Base-by-base conservation (phyloP, 1,140 invertebrate genomes). In the Trachymyrmex septentrionalis region DNA sequence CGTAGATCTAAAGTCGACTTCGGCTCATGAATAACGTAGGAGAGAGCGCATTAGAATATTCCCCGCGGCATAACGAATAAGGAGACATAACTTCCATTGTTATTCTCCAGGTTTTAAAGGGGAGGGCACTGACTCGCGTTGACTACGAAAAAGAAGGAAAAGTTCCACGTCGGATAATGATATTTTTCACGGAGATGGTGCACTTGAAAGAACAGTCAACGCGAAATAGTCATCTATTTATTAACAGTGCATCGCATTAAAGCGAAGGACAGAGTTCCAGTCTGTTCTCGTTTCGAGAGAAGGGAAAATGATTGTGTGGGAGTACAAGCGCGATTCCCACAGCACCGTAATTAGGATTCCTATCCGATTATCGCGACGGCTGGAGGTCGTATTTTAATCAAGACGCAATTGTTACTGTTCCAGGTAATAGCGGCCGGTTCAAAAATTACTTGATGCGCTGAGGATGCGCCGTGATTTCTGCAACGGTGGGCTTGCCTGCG, bases 391-490 rank as follows among this genome's bases (percentile, higher is more conserved):
- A 50, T 76, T 77, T 64, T 64, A 78, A 73, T 63, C 67, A 44
- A 64, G 38, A 5, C 61, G 19, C 53, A 34, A 86, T 44, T 59
- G 24, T 48, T 19, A 78, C 48, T 53, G 76, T 90, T 90, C 16
- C 87, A 86, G 85, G 90, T 88, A 75, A 86, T 50, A 91, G 87
- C 66, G 91, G 86, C 21, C 69, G 89, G 67, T 87, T 38, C 55
- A 89, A 92, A 91, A 89, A 88, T 88, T 86, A 93, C 90, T 94
- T 92, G 48, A 50, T 50, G 48, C 14, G 48, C 48, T 50, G 93
- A 94, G 90, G 91, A 94, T 94, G 93, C 91, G 90, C 88, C 88
- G 87, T 89, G 90, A 92, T 88, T 92, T 88, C 72, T 91, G 81
- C 91, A 93, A 93, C 91, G 92, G 90, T 91, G 90, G 89, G 88